Base-by-base conservation (phyloP, 2,113 vertebrate genomes). In the Scomber japonicus region DNA sequence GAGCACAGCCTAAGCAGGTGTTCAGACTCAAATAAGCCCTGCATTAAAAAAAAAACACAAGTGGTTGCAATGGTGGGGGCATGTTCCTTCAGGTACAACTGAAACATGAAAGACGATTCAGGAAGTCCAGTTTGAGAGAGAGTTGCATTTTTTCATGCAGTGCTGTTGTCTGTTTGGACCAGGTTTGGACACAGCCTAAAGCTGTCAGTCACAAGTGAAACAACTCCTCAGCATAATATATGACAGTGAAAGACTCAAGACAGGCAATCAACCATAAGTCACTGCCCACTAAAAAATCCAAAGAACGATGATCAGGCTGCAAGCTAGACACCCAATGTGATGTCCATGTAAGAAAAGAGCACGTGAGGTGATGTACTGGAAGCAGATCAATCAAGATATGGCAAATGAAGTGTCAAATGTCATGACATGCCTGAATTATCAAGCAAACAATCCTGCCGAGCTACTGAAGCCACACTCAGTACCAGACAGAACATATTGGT, bases 231-330 rank as follows among this genome's bases (percentile, higher is more conserved):
- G 55, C 63, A 68, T 55, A 21, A 68, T 56, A 11, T 75, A 61
- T 61, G 71, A 55, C 3, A 61, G 55, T 51, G 48, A 80, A 21
- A 67, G 70, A 61, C 74, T 80, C 46, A 46, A 70, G 78, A 3
- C 54, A 73, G 10, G 30, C 19, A 54, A 46, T 74, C n/a, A 53
- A 80, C 15, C 70, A 73, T 21, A 79, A 76, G 4, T 54, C 54
- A 50, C 11, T 68, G 5, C 11, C 50, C 76, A 71, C 59, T 78
- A 3, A 67, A 50, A 44, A 11, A 60, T 80, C 1, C 30, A 60
- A 59, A 50, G 69, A 19, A 72, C 66, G 69, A 66, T 64, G 19
- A 60, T 78, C 6, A 4, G 15, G 3, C 65, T 69, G 14, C 54
- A 69, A 15, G 17, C 1, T 69, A 69, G 55, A 11, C 55, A 40